Evolutionary conservation across 2,113 vertebrate species (phyloP), one percentile per base, ranked within the genome.

Genomic region (Toxotes chatareus): DNA sequence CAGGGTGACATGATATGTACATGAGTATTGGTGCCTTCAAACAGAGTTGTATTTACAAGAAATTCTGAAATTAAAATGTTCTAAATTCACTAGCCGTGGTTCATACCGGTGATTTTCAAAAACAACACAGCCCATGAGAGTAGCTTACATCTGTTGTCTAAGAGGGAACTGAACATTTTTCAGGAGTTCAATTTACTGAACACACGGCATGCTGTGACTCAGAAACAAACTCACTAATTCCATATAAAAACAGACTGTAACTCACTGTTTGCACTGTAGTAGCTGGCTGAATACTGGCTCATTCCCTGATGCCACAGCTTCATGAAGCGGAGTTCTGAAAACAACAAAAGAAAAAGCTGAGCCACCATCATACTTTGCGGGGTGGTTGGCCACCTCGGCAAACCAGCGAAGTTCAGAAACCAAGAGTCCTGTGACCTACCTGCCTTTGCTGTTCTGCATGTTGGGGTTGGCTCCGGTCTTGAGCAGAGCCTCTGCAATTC

Each of bases 241-340:
- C 2, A 68, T 27, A 21, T 55, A 2, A 36, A 56, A 32, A 4
- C 8, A 68, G 34, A 66, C 2, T 19, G 0, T n/a, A 42, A 95
- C 98, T 95, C 95, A 99, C 98, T 98, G 97, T 95, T 98, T 98
- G 95, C 97, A 99, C 75, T 97, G 97, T 23, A 99, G 96, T 16
- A 99, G 96, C 86, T 98, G 98, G 72, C 90, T 97, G 95, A 99
- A 99, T 7, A 99, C 97, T 0, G 94, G 94, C 66, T 99, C 98
- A 0, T 99, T 99, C 81, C 96, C 97, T 73, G 98, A 97, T 64
- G 96, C 70, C 83, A 99, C 93, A 8, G 97, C 97, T 86, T 97
- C 93, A 12, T 99, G 98, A 73, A 99, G 75, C 0, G 98, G 98
- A n/a, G 97, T 99, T 93, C 98, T 99, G 71, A 67, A 76, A 81